A percentile compares a stretch with the other conserved stretches of the same genome.
Conservation (phyloP, 1,140 invertebrate genomes). For the Ceratosolen solmsi region DNA sequence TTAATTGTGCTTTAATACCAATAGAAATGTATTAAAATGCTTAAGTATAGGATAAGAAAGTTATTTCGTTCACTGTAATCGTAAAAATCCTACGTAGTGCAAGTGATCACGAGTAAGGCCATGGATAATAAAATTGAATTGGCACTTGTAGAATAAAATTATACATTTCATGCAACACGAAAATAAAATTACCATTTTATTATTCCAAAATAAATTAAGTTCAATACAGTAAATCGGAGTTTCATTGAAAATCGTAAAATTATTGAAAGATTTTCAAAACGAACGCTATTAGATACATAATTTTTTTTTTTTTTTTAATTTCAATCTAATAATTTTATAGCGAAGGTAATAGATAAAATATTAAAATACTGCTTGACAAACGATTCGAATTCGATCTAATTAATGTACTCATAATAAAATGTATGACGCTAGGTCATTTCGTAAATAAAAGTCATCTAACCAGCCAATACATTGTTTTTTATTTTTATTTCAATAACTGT, state of each 20-base stretch:
- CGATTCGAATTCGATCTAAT: not conserved
- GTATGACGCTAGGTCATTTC: no score
- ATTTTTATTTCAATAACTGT: no score
- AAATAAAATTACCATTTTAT: slow-evolving; percentile 2
- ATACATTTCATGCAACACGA: not conserved
- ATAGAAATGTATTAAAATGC: not conserved
- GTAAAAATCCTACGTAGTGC: not conserved
- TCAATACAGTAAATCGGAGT: not conserved
- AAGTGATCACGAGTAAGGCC: not conserved
- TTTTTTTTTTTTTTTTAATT: not conserved
- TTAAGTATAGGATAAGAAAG: slow-evolving; percentile 10
- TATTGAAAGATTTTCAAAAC: not conserved
- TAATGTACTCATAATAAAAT: not conserved
- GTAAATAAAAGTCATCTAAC: no score
- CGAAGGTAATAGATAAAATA: not conserved
- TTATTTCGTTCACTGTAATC: not conserved
- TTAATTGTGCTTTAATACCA: not conserved
- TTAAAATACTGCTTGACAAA: not conserved
- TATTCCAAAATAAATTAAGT: not conserved
- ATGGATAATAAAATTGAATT: not conserved
- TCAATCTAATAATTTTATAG: not conserved
- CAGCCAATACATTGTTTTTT: no score
- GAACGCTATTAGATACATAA: not conserved
- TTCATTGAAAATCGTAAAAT: not conserved
- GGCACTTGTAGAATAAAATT: not conserved